Percentiles rank a stretch among this genome's conserved stretches.
Conservation (phyloP, 2,113 vertebrate genomes). For the Hyperoodon ampullatus region DNA sequence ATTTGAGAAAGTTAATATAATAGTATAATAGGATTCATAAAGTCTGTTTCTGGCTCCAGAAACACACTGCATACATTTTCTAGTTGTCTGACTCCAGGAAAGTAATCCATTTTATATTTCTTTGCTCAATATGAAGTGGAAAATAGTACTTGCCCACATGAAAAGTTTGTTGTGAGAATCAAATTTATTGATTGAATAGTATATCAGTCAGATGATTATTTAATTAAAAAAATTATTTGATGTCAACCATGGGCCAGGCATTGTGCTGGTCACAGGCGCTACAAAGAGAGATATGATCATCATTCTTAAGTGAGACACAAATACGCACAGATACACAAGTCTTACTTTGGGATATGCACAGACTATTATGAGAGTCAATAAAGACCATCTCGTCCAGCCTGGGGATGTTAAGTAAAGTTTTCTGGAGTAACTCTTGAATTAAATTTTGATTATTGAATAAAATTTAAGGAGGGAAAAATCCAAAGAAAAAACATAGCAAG, state of each 20-base stretch:
- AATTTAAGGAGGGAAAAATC: not conserved
- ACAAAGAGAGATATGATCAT: not conserved
- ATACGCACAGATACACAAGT: too few relatives aligned
- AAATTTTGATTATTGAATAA: not conserved
- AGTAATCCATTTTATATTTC: not conserved
- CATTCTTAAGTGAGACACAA: not conserved
- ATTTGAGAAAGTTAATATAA: not conserved
- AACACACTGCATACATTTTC: not conserved
- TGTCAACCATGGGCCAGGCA: not conserved
- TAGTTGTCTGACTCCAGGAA: not conserved
- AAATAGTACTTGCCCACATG: not conserved
- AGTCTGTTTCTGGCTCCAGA: not conserved
- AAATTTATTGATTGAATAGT: not conserved
- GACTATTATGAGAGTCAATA: not conserved
- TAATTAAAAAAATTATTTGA: not conserved
- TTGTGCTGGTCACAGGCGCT: not conserved
- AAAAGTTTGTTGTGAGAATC: not conserved
- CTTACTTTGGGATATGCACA: not conserved
- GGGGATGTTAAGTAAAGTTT: not conserved
- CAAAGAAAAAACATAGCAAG: not conserved
- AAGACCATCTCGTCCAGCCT: not conserved
- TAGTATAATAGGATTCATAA: not conserved
- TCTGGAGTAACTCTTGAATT: not conserved
- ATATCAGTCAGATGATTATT: not conserved
- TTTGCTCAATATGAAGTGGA: not conserved